These are phyloP conservation scores for Eurytoma adleriae DNA, from an alignment of 2,888 invertebrate genomes.

Conservation along the genomic window DNA sequence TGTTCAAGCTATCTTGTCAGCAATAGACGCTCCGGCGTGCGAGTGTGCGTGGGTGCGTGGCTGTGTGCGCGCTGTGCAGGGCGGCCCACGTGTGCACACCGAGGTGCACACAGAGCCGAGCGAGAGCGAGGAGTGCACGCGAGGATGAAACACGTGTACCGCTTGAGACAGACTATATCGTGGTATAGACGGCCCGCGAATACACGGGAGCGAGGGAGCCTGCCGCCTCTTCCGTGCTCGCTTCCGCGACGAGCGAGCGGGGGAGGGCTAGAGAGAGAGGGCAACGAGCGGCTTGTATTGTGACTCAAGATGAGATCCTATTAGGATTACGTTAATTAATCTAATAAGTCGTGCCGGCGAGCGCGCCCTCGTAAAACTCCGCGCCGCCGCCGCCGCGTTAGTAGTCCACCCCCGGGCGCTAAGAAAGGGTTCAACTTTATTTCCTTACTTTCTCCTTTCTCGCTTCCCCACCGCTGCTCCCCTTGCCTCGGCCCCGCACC, in stretches of 20 bases:
- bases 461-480: slow-evolving; percentile 7
- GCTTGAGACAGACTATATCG: slow-evolving; percentile 26
- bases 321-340: slow-evolving; percentile 74
- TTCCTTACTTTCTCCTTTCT: slow-evolving; percentile 36
- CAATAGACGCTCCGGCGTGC: slow-evolving; percentile 62
- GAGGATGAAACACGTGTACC: slow-evolving; percentile 61
- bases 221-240: neutral
- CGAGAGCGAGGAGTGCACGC: slow-evolving; percentile 51
- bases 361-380: slow-evolving; percentile 42
- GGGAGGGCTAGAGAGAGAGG: slow-evolving; percentile 12
- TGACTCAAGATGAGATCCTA: slow-evolving; percentile 72
- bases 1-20: slow-evolving; percentile 73
- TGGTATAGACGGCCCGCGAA: slow-evolving; percentile 7
- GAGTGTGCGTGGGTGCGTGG: neutral
- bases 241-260: slow-evolving; percentile 3
- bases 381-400: slow-evolving; percentile 34
- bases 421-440: slow-evolving; percentile 50
- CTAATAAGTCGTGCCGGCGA: slow-evolving; percentile 64
- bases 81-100: slow-evolving; percentile 47
- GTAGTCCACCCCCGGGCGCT: slow-evolving; percentile 26
- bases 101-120: slow-evolving; percentile 26
- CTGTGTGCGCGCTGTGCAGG: neutral
- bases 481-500: slow-evolving; percentile 6
- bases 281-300: slow-evolving; percentile 70
- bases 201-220: neutral